Evolutionary conservation across 2,113 vertebrate species (phyloP).

Genomic region (Rhadina sibilatrix): DNA sequence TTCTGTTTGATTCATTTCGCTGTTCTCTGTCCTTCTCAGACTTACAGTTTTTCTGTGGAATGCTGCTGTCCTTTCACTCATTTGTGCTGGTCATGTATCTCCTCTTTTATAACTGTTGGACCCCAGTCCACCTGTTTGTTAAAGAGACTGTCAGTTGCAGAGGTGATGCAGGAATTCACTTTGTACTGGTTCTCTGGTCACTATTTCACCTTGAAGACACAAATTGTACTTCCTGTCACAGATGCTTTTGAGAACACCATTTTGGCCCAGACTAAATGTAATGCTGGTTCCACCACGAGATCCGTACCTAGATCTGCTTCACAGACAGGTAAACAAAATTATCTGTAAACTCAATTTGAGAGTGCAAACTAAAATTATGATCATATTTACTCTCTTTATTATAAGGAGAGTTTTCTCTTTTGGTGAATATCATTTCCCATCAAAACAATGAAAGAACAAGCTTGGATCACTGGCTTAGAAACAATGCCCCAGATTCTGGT

Average conservation of each 20-base stretch:
- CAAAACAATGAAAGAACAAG: background rate
- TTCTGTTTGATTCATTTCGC: background rate
- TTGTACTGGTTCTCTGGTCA: slow-evolving; percentile 1
- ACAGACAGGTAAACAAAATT: slow-evolving; percentile 84
- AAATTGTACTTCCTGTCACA: slow-evolving; percentile 72
- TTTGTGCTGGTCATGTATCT: background rate
- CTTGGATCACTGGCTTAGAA: background rate
- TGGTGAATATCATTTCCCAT: background rate
- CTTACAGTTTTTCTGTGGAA: background rate
- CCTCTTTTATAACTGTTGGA: background rate
- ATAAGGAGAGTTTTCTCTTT: background rate
- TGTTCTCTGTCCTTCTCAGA: background rate
- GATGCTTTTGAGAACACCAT: slow-evolving; percentile 80
- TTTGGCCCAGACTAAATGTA: slow-evolving; percentile 76
- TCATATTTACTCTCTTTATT: background rate
- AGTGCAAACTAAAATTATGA: background rate
- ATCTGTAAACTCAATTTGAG: background rate
- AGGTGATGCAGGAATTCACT: background rate
- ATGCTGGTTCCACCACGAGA: slow-evolving; percentile 61
- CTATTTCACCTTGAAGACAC: slow-evolving; percentile 14
- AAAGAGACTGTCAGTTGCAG: background rate
- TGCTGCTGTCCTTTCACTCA: slow-evolving; percentile 5
- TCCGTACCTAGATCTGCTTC: slow-evolving; percentile 86
- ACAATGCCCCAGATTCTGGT: background rate
- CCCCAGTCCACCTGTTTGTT: background rate